Conservation (phyloP, 2,888 invertebrate species). For the Autographa gamma region DNA sequence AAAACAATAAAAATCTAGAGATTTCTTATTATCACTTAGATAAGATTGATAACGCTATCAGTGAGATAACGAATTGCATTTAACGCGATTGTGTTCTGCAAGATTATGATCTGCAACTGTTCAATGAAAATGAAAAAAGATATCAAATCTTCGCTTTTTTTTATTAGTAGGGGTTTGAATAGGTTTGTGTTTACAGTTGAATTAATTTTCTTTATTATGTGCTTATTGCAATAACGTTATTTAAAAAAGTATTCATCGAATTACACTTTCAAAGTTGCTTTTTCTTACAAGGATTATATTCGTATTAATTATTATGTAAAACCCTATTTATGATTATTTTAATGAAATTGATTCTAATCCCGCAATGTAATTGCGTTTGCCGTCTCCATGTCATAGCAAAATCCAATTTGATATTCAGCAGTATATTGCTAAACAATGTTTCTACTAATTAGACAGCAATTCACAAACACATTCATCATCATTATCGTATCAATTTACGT, state of each 20-base stretch:
- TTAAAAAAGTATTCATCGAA: too few species aligned
- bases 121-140: background rate
- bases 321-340: too few species aligned
- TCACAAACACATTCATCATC: background rate
- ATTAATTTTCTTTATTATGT: too few species aligned
- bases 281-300: too few species aligned
- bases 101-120: background rate
- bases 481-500: background rate
- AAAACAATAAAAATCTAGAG: background rate
- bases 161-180: background rate
- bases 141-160: background rate
- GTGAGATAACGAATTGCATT: conserved; percentile 1
- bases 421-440: background rate
- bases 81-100: background rate
- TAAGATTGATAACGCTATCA: background rate
- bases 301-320: too few species aligned
- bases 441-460: conserved; percentile 1
- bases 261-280: too few species aligned
- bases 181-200: background rate
- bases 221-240: too few species aligned
- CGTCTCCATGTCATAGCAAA: background rate
- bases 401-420: background rate
- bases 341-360: too few species aligned
- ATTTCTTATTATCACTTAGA: background rate
- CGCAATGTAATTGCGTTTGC: background rate